Base-by-base conservation (phyloP, 2,888 invertebrate species). In the Eupeodes luniger region DNA sequence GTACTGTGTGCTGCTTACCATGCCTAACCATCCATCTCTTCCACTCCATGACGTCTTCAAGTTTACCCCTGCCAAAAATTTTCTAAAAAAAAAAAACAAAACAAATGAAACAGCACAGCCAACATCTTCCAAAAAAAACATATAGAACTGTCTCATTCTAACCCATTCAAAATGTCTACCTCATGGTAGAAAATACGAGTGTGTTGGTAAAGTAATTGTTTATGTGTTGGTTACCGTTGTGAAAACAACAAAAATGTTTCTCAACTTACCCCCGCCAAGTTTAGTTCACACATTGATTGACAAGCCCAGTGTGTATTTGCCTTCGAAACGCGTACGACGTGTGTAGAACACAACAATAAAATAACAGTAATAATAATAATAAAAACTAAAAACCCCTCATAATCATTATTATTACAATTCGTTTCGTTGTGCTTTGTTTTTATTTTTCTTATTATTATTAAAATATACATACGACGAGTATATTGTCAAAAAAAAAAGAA, bases 291-390 rank as follows among this genome's bases (percentile, higher is more conserved):
- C 90, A 91, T 91, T 93, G 93, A 93, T 93, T 93, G 93, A 93
- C 93, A 92, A 92, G 92, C 92, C 92, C 93, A 94, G 93, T 94
- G 93, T 94, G 93, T 93, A 93, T 94, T 94, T 94, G 93, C 92
- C 94, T 93, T 93, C 93, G 94, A 93, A 93, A 92, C 94, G 94
- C 92, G 93, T 93, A 93, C 93, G 93, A 94, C 94, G 94, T 92
- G 92, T 92, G 91, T 90, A 89, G 91, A 91, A 90, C 90, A 90
- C 89, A 89, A 89, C 86, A 88, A 89, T 88, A 88, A 84, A 85
- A 85, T 82, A 88, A 76, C 81, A 88, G 83, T 85, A 77, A 89
- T 82, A 88, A 89, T 88, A 88, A 88, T 85, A 85, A 88, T 88
- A 88, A 89, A 86, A 89, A 89, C 88, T 88, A 88, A 88, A 88